Evolutionary conservation across 2,888 invertebrate genomes (phyloP), one percentile per base, ranked within the genome.

Genomic region (Pseudoips prasinana): DNA sequence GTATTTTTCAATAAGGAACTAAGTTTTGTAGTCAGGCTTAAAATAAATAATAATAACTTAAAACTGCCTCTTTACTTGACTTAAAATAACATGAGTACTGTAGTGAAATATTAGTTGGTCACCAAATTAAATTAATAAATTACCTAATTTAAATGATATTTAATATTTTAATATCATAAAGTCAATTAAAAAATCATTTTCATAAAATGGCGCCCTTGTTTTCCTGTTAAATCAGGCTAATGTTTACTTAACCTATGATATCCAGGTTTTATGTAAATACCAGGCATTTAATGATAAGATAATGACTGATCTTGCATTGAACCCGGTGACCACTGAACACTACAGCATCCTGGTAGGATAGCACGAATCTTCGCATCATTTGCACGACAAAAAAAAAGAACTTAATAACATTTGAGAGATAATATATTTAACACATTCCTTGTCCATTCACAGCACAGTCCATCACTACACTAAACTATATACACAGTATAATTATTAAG

Each of bases 401-500:
- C 50, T 46, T 54, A 48, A 54, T 65, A 59, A 62, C 58, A 61
- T 60, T 59, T 64, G 36, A 58, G 46, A 64, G 44, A 14, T 61
- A 58, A 65, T 65, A 66, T 71, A 71, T 67, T 67, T 60, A 74
- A 72, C 69, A 71, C 67, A 60, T 63, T 67, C 56, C 61, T 67
- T 55, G 63, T 67, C 66, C 68, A 58, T 54, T 81, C 83, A 82
- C 84, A 80, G 79, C 80, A 58, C 78, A 36, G 54, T 39, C 45
- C 57, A 46, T 55, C 71, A 59, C 60, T 81, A 83, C 55, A 53
- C 78, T 83, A 81, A 48, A 18, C 22, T 85, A 86, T 87, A 56
- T 85, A 86, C 85, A 86, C 71, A 69, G 64, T 73, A 74, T 64
- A 73, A 72, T 77, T 77, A 79, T 72, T 85, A 86, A 86, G 86